A percentile compares a stretch with the other conserved stretches of the same genome.
phyloP scores from a whole-genome alignment of 2,797 vertebrate species.

The Semaprochilodus insignis region DNA sequence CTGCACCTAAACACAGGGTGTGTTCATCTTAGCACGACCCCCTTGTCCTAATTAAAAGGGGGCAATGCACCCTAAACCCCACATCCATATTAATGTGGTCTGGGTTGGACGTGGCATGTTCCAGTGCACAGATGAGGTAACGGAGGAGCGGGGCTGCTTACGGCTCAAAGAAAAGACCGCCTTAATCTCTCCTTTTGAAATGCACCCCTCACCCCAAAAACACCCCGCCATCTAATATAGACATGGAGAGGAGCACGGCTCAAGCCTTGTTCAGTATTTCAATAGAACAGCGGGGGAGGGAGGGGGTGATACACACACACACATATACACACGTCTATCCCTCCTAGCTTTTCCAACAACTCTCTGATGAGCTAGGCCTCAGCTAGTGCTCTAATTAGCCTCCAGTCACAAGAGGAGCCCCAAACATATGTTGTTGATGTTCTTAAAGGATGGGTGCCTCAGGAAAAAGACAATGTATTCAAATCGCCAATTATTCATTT shows the following conservation, averaged over 20 bases:
- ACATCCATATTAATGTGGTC: slow-evolving; percentile 53
- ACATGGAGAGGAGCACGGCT: slow-evolving; percentile 35
- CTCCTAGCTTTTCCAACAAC: slow-evolving; percentile 21
- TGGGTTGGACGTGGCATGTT: slow-evolving; percentile 38
- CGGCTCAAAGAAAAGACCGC: slow-evolving; percentile 61
- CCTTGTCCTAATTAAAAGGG: slow-evolving; percentile 49
- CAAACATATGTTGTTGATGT: slow-evolving; percentile 50
- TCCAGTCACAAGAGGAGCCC: slow-evolving; percentile 45
- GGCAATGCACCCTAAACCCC: slow-evolving; percentile 32
- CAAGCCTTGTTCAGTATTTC: slow-evolving; percentile 55
- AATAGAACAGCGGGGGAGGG: slow-evolving; percentile 60
- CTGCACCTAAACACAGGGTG: slow-evolving; percentile 16
- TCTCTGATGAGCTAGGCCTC: slow-evolving; percentile 34
- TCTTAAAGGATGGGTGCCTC: slow-evolving; percentile 41
- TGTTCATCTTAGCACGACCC: slow-evolving; percentile 33
- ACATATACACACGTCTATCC: slow-evolving; percentile 1
- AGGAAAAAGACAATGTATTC: slow-evolving; percentile 35
- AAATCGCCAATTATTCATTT: slow-evolving; percentile 52
- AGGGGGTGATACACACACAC: neutral
- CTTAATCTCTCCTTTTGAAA: slow-evolving; percentile 53
- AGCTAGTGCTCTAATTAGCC: slow-evolving; percentile 57
- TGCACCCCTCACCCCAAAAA: slow-evolving; percentile 41
- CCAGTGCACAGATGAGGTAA: slow-evolving; percentile 51
- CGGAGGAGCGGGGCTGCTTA: slow-evolving; percentile 59
- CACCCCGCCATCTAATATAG: slow-evolving; percentile 57